Conservation (phyloP, 2,888 invertebrate species). For the Hirtodrosophila alboralis region DNA sequence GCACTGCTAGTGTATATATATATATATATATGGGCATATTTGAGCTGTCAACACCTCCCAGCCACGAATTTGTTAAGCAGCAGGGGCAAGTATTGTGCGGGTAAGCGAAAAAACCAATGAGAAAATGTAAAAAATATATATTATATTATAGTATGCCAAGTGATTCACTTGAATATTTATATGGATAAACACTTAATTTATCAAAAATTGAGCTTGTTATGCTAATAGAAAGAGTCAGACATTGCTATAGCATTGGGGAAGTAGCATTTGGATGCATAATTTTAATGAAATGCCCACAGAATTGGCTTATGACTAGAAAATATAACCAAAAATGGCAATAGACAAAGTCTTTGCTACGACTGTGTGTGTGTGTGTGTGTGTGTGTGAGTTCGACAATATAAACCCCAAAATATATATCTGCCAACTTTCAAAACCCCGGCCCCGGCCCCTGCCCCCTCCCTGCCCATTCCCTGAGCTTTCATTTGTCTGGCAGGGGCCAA, state of each 20-base stretch:
- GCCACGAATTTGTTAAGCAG: constrained; percentile 12
- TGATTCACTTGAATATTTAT: constrained; percentile 53
- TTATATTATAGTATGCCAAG: too few species aligned
- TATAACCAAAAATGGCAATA: constrained; percentile 21
- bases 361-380: too few species aligned
- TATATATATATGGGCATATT: constrained; percentile 67
- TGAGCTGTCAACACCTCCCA: constrained; percentile 73
- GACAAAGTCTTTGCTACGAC: too few species aligned
- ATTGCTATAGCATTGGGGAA: too few species aligned
- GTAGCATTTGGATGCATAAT: constrained; percentile 39
- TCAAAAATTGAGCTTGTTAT: constrained; percentile 81
- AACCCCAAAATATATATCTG: neutral
- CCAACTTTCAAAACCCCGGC: neutral
- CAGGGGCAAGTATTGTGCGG: constrained; percentile 2
- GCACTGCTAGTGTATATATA: neutral
- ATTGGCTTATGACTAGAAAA: constrained; percentile 41
- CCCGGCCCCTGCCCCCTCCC: neutral
- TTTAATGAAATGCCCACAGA: constrained; percentile 55
- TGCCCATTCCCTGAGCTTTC: neutral
- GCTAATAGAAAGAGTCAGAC: constrained; percentile 73
- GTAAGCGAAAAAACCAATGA: constrained; percentile 10
- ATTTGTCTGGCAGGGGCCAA: constrained; percentile 58
- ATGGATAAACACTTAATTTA: constrained; percentile 83
- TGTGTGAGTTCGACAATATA: constrained; percentile 34
- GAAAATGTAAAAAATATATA: constrained; percentile 10